Conservation (phyloP, 2,797 vertebrate genomes). For the Pteronotus mesoamericanus region DNA sequence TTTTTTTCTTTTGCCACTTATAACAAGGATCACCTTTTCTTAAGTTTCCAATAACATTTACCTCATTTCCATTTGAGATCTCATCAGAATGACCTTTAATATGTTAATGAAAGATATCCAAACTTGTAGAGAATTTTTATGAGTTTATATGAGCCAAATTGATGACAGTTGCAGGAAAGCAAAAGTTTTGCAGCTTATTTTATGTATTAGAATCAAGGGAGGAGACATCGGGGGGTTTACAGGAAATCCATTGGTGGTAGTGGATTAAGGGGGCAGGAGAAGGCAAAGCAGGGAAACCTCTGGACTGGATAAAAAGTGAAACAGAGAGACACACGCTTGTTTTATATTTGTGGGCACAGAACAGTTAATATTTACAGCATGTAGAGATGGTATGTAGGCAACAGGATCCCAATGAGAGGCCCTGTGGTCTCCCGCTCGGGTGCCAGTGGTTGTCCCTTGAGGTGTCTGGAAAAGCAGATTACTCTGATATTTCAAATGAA, state of each 20-base stretch:
- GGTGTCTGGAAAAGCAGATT: neutral
- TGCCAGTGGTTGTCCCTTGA: neutral
- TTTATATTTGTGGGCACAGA: neutral
- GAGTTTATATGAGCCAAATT: neutral
- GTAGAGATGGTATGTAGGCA: neutral
- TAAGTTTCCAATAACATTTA: neutral
- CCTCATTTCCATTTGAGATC: neutral
- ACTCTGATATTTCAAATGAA: too few relatives aligned
- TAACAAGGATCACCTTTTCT: neutral
- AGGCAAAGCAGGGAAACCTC: neutral
- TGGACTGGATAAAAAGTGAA: neutral
- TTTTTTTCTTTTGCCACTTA: neutral
- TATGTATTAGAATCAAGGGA: neutral
- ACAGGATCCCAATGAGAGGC: neutral
- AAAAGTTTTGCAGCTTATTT: neutral
- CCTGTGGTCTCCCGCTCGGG: neutral
- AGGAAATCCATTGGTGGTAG: neutral
- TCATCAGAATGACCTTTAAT: neutral
- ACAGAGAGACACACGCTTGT: neutral
- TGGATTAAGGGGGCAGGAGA: neutral
- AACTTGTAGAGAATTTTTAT: too few relatives aligned
- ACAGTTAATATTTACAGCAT: neutral
- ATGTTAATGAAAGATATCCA: neutral
- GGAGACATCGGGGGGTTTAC: neutral
- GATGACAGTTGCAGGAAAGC: neutral